Conservation (phyloP, 2,797 vertebrate species). For the Paguma larvata region DNA sequence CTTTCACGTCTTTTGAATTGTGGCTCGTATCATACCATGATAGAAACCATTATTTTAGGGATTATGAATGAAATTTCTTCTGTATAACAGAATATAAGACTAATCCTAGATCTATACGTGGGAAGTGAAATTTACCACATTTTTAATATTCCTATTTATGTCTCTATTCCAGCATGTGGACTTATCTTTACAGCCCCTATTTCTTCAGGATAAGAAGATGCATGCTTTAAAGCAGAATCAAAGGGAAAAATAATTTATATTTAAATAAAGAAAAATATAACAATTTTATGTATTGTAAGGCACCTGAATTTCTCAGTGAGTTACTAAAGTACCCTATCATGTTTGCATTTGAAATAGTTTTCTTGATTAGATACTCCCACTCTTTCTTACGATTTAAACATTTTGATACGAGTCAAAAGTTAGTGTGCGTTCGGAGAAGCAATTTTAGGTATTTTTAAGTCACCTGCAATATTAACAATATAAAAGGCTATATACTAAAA, state of each 20-base stretch:
- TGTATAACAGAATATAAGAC: neutral
- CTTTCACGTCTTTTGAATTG: neutral
- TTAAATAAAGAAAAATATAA: neutral
- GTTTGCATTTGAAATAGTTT: neutral
- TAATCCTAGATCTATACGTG: neutral
- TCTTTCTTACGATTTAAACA: neutral
- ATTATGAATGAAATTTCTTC: neutral
- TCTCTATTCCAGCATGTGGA: neutral
- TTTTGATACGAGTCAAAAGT: neutral
- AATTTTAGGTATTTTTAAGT: neutral
- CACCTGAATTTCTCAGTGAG: neutral
- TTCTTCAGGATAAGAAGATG: neutral
- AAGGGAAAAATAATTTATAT: neutral
- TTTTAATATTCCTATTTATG: neutral
- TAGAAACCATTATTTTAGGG: neutral
- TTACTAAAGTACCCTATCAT: neutral
- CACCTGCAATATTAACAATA: neutral
- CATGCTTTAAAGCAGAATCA: neutral
- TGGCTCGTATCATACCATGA: neutral
- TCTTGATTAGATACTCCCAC: neutral
- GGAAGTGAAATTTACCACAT: neutral
- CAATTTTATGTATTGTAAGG: neutral
- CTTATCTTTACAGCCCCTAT: neutral
- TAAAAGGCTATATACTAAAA: neutral
- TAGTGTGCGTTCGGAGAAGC: neutral